Percentiles rank a stretch among this genome's conserved stretches.
phyloP scores from a whole-genome alignment of 2,888 invertebrate genomes.

The Phragmatobia fuliginosa region DNA sequence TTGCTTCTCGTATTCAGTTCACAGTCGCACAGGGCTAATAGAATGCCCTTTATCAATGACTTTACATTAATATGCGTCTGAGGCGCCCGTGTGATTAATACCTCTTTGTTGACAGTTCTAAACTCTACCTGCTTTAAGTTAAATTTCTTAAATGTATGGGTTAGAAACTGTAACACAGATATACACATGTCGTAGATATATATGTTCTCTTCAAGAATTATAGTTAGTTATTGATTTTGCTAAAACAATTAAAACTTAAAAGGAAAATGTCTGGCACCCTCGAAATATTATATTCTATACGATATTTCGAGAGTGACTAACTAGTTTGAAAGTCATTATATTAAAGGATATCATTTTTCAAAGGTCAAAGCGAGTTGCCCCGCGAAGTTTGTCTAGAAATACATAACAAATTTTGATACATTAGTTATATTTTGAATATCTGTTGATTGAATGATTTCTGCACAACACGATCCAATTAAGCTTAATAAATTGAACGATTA shows the following conservation, averaged over 20 bases:
- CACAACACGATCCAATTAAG: background rate
- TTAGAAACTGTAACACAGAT: background rate
- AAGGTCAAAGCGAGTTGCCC: background rate
- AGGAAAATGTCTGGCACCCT: too few species aligned
- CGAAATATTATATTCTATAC: too few species aligned
- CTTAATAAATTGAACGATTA: background rate
- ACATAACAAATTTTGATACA: background rate
- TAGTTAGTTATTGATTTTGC: too few species aligned
- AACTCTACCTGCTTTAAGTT: constrained; percentile 11
- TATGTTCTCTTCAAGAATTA: background rate
- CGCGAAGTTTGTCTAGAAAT: background rate
- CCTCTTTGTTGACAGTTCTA: constrained; percentile 33
- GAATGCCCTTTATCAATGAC: constrained; percentile 63
- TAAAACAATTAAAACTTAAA: too few species aligned
- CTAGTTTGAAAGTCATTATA: too few species aligned
- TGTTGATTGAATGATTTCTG: background rate
- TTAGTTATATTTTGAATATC: background rate
- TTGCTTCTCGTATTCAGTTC: constrained; percentile 64
- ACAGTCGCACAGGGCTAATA: constrained; percentile 57
- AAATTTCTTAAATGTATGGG: constrained; percentile 10
- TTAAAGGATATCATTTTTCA: background rate
- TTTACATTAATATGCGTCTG: constrained; percentile 56
- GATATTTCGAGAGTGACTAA: too few species aligned
- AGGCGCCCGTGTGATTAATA: constrained; percentile 41
- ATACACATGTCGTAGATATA: background rate